Conservation (phyloP, 2,113 vertebrate species). For the Hipposideros armiger region DNA sequence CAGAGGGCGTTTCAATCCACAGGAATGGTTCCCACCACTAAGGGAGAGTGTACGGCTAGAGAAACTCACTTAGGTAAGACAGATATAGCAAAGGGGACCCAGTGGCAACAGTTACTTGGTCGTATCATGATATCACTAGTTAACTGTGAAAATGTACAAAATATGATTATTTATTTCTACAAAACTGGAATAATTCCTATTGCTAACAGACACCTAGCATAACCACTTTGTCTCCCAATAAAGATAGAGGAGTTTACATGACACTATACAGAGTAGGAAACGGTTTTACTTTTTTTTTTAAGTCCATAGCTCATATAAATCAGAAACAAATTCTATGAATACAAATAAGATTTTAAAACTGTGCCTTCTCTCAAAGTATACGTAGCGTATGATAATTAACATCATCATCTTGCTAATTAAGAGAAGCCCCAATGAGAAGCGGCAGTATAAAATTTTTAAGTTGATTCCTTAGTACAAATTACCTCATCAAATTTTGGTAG, state of each 20-base stretch:
- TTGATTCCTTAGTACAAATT: slow-evolving; percentile 42
- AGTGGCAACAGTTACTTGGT: background rate
- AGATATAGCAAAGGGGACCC: background rate
- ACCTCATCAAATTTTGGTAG: background rate
- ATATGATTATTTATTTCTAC: background rate
- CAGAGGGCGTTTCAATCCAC: background rate
- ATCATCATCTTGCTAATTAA: background rate
- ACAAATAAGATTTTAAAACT: background rate
- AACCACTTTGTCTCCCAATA: background rate
- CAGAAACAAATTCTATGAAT: slow-evolving; percentile 25
- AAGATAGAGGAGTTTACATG: background rate
- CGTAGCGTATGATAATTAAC: background rate
- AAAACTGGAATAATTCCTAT: background rate
- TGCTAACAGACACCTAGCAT: background rate
- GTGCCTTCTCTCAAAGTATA: background rate
- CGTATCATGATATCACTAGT: background rate
- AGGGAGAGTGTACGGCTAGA: background rate
- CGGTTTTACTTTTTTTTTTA: background rate
- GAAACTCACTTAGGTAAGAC: background rate
- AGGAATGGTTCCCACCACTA: background rate
- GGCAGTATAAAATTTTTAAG: background rate
- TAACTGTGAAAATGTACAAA: background rate
- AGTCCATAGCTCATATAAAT: background rate
- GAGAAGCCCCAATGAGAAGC: background rate
- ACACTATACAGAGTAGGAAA: background rate